A percentile compares a stretch with the other conserved stretches of the same genome.
Conservation (phyloP, 2,888 invertebrate species). For the Drosophila diplacantha region DNA sequence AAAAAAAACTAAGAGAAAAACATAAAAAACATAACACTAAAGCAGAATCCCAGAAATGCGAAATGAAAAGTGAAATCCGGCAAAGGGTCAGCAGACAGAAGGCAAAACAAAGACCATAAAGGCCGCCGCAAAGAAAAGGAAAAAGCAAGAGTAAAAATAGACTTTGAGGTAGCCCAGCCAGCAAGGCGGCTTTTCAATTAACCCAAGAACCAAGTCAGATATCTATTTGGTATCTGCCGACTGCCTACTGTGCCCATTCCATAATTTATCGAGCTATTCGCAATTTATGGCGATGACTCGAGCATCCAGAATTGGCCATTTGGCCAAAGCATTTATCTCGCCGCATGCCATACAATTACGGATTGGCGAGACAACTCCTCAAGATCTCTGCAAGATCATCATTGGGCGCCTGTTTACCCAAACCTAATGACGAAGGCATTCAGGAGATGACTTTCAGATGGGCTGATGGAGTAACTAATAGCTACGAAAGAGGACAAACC, state of each 20-base stretch:
- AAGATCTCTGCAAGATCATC: conserved; percentile 20
- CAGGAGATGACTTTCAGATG: conserved; percentile 25
- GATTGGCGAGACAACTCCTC: conserved; percentile 5
- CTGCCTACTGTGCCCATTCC: conserved; percentile 41
- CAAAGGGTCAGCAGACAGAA: conserved; percentile 11
- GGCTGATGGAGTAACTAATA: conserved; percentile 2
- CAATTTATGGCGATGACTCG: conserved; percentile 65
- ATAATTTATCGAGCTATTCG: conserved; percentile 42
- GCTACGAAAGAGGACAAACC: not conserved
- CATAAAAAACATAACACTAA: conserved; percentile 8
- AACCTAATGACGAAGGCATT: conserved; percentile 9
- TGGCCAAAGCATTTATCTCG: conserved; percentile 34
- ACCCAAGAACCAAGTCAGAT: conserved; percentile 23
- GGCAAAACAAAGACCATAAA: conserved; percentile 29
- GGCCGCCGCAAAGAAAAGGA: not conserved
- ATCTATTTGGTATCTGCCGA: conserved; percentile 33
- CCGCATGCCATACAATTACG: conserved; percentile 34
- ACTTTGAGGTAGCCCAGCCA: conserved; percentile 4
- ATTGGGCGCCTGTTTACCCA: not conserved
- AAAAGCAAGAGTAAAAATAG: conserved; percentile 30
- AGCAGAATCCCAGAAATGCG: conserved; percentile 35
- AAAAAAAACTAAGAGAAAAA: not conserved
- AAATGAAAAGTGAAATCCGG: conserved; percentile 42
- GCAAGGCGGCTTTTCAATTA: conserved; percentile 27
- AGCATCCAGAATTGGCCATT: conserved; percentile 37